Evolutionary conservation across 2,113 vertebrate genomes (phyloP), one percentile per base, ranked within the genome.

Genomic region (Ammodramus savannarum): DNA sequence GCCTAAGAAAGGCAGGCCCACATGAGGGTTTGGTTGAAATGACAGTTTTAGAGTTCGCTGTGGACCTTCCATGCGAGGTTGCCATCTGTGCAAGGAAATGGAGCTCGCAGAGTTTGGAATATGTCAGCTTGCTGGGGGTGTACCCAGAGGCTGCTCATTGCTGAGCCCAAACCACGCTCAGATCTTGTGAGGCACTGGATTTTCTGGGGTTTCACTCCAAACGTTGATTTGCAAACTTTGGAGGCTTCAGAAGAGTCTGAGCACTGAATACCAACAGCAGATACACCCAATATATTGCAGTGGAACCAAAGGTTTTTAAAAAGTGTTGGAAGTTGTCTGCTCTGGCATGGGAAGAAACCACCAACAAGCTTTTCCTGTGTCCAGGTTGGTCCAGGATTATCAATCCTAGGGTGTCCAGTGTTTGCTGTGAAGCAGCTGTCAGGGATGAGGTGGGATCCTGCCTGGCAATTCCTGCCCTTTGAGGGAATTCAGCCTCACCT

Each of bases 61-160:
- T 92, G 94, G 95, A 88, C 90, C 86, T 95, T 92, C 95, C 92
- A 93, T 93, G 83, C 92, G 23, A 95, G 92, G 95, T 93, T 93
- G 92, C 94, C 94, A 95, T 97, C 95, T 93, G 88, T 97, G 94
- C 95, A 43, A 95, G 96, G 95, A 96, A 96, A 93, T 71, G 4
- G 52, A 95, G 91, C 93, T 95, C 6, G 0, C 52, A 6, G 96
- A 72, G 84, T 63, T 41, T 89, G 96, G 96, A 96, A 91, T 36
- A 57, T 46, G 76, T 86, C 95, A 92, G 59, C 68, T 77, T 72
- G 85, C 74, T 79, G 86, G 54, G 85, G 36, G 26, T 51, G 94
- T 54, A 85, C 82, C 62, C 90, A 79, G 74, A 36, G 83, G 85
- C 92, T 73, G 85, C 85, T 95, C 43, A 7, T 11, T 3, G 6